Percentiles rank a stretch among this genome's conserved stretches.
Conservation (phyloP, 2,888 invertebrate genomes). For the Colletes collaris region DNA sequence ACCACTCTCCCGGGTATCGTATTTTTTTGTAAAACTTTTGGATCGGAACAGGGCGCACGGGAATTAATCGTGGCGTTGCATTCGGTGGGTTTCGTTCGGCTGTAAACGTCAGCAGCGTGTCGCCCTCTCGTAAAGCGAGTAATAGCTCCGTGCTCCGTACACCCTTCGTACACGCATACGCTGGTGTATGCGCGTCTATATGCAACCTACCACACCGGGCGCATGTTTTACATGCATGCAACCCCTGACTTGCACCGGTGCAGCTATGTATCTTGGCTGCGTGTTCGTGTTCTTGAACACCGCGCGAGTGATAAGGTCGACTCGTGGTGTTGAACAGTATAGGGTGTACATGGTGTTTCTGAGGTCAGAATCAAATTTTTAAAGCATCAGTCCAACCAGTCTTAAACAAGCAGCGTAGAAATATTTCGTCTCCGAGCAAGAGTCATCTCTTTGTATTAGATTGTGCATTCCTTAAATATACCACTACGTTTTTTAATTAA, state of each 20-base stretch:
- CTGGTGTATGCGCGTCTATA: neutral
- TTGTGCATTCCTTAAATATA: too few relatives aligned
- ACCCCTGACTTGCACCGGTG: constrained; percentile 34
- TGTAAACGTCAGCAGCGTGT: constrained; percentile 62
- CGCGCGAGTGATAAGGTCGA: constrained; percentile 59
- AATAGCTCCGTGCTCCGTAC: constrained; percentile 38
- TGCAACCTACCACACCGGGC: constrained; percentile 16
- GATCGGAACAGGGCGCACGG: constrained; percentile 52
- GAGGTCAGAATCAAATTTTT: neutral
- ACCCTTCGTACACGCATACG: neutral
- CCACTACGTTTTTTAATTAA: too few relatives aligned
- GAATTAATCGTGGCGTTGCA: constrained; percentile 63
- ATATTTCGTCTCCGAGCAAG: too few relatives aligned
- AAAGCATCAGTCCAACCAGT: too few relatives aligned
- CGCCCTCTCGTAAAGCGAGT: constrained; percentile 53
- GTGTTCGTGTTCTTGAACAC: constrained; percentile 29
- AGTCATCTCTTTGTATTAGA: too few relatives aligned
- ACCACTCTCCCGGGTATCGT: constrained; percentile 37
- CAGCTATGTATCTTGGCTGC: constrained; percentile 17
- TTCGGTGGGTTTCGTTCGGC: constrained; percentile 59
- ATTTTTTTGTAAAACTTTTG: constrained; percentile 64
- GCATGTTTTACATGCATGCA: constrained; percentile 36
- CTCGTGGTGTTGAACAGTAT: constrained; percentile 29
- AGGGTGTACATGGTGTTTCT: constrained; percentile 14
- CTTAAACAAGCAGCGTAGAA: too few relatives aligned